Base-by-base conservation (phyloP, 2,888 invertebrate species). In the Scaptomyza cyrtandrae region DNA sequence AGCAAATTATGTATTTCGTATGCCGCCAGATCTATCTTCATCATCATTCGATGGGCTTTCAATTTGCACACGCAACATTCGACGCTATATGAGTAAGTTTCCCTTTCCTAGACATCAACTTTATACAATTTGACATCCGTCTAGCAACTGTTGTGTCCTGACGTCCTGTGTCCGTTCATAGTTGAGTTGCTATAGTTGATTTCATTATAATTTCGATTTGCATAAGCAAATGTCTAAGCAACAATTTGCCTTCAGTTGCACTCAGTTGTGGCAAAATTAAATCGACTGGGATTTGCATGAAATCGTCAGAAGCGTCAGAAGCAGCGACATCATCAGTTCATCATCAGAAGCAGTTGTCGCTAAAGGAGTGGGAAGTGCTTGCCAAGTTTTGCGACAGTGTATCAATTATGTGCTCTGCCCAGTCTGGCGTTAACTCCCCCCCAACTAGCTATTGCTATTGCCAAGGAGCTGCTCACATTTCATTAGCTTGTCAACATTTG, bases 131-230 rank as follows among this genome's bases (percentile, higher is more conserved):
- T 50, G 71, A 45, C 19, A 11, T 53, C 35, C 27, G 35, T 19
- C 44, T 35, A 41, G 45, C 69, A 55, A 41, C 33, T 27, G 41
- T 29, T 46, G 24, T 43, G 16, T 41, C 49, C 59, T 50, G 44
- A 3, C 19, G 33, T 6, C 31, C 24, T 35, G 27, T 48, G 35
- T 41, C 13, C 27, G 45, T 43, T 55, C 48, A 55, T 58, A 64
- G 59, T 49, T 54, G 57, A 65, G 61, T 80, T 78, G 74, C 69
- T 80, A 70, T 76, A 73, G 80, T 75, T 87, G 86, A 87, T 88
- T 87, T 85, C 86, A 85, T 85, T 88, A 85, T 87, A 82, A 89
- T 87, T 85, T 85, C 87, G 83, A 87, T 88, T 85, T 89, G 89
- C 88, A 88, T 85, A 87, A 82, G 79, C 87, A 79, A 88, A 81